Percentiles rank a stretch among this genome's conserved stretches.
Conservation (phyloP, 2,888 invertebrate species). For the Papilio protenor region DNA sequence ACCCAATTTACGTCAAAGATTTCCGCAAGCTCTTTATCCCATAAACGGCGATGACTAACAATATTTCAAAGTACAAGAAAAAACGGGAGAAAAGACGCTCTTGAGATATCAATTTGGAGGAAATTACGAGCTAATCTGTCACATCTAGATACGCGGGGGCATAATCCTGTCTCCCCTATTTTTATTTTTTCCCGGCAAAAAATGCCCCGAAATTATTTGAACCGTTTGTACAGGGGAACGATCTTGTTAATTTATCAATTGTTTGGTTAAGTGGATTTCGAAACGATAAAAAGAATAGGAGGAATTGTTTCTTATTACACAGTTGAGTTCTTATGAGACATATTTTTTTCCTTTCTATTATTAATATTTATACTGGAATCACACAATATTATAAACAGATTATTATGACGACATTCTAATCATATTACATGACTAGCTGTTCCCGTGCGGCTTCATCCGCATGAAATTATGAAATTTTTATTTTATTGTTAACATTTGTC, state of each 20-base stretch:
- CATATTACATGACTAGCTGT: too few relatives aligned
- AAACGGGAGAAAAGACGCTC: conserved; percentile 64
- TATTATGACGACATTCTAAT: too few relatives aligned
- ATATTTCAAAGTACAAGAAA: conserved; percentile 63
- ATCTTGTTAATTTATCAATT: conserved; percentile 79
- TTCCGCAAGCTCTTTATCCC: conserved; percentile 38
- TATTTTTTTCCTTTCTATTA: too few relatives aligned
- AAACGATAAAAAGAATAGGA: conserved; percentile 33
- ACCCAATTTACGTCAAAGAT: conserved; percentile 41
- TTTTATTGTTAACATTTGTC: too few relatives aligned
- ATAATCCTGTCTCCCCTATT: conserved; percentile 74
- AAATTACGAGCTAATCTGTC: conserved; percentile 83
- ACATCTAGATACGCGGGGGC: conserved; percentile 76
- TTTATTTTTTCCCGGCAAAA: conserved; percentile 60
- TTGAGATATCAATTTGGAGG: conserved; percentile 82
- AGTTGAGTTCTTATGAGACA: too few relatives aligned
- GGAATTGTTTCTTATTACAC: not conserved
- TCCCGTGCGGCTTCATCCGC: too few relatives aligned
- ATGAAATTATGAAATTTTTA: too few relatives aligned
- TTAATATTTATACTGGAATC: too few relatives aligned
- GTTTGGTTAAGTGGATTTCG: conserved; percentile 64
- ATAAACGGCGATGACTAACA: conserved; percentile 71
- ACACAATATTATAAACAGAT: too few relatives aligned
- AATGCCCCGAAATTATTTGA: conserved; percentile 54
- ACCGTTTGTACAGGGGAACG: conserved; percentile 56